Conservation (phyloP, 2,888 invertebrate species). For the Folsomia candida region DNA sequence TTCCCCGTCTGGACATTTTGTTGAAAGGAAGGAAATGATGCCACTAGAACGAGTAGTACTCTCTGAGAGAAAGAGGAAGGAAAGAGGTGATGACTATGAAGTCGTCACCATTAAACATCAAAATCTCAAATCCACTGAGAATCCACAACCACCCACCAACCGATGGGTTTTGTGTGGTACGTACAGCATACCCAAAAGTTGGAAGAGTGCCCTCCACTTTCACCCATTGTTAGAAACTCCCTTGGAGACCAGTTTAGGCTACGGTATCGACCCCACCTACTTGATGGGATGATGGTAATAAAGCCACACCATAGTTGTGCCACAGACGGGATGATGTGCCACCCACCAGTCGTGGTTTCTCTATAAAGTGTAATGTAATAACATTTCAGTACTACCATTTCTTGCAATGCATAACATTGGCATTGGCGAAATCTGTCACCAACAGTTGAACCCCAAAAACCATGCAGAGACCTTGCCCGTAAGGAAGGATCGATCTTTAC, state of each 20-base stretch:
- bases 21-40: conserved; percentile 1
- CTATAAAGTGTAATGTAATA: not conserved
- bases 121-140: conserved; percentile 7
- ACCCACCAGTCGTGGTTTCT: no score
- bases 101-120: conserved; percentile 1
- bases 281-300: no score
- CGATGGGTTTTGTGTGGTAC: no score
- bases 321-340: no score
- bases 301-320: no score
- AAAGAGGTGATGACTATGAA: conserved; percentile 7
- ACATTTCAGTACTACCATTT: not conserved
- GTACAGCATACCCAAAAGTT: no score
- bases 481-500: not conserved
- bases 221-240: no score
- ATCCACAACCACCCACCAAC: no score
- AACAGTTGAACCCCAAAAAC: not conserved
- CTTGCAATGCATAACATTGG: not conserved
- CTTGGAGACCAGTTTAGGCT: no score
- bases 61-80: not conserved
- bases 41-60: not conserved
- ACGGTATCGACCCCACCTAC: no score
- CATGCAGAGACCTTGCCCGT: no score
- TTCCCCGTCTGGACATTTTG: not conserved
- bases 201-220: no score
- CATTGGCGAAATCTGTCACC: not conserved